These are phyloP conservation scores for Polydrusus tereticollis DNA, from an alignment of 2,888 invertebrate species.

Conservation along the genomic window DNA sequence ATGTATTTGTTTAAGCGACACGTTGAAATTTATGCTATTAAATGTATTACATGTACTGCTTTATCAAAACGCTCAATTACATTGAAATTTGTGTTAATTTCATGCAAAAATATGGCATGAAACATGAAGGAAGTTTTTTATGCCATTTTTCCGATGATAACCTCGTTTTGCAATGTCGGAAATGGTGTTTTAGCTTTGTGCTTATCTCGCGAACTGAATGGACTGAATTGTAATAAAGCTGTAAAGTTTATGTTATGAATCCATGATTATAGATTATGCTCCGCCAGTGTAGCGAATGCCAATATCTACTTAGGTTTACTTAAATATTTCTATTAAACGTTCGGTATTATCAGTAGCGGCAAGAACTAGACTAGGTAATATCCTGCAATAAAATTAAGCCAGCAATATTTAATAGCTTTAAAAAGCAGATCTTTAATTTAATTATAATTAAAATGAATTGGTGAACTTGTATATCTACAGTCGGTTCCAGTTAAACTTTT, in stretches of 20 bases:
- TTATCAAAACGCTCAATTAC: background rate
- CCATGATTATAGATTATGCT: slow-evolving; percentile 14
- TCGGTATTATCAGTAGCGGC: background rate
- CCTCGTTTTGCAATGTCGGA: slow-evolving; percentile 24
- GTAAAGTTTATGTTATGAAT: slow-evolving; percentile 3
- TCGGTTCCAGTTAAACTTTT: no score
- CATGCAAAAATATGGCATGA: slow-evolving; percentile 15
- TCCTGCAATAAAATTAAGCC: no score
- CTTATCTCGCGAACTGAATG: slow-evolving; percentile 26
- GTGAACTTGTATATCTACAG: no score
- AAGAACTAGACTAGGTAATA: background rate
- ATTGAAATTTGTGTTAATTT: slow-evolving; percentile 18
- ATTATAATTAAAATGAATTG: no score
- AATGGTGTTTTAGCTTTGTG: slow-evolving; percentile 23
- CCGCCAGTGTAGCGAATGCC: background rate
- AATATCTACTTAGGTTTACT: background rate
- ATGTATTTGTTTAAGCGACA: no score
- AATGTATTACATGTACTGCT: background rate
- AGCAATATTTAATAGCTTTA: no score
- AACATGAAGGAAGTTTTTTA: slow-evolving; percentile 16
- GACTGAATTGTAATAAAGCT: slow-evolving; percentile 20
- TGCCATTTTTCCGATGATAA: slow-evolving; percentile 24
- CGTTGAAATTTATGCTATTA: no score
- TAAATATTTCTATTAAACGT: background rate
- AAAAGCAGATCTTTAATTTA: no score